Percentiles rank a stretch among this genome's conserved stretches.
Evolutionary conservation across 2,888 invertebrate genomes (phyloP).

Genomic region (Callyntrura guangdongensis): DNA sequence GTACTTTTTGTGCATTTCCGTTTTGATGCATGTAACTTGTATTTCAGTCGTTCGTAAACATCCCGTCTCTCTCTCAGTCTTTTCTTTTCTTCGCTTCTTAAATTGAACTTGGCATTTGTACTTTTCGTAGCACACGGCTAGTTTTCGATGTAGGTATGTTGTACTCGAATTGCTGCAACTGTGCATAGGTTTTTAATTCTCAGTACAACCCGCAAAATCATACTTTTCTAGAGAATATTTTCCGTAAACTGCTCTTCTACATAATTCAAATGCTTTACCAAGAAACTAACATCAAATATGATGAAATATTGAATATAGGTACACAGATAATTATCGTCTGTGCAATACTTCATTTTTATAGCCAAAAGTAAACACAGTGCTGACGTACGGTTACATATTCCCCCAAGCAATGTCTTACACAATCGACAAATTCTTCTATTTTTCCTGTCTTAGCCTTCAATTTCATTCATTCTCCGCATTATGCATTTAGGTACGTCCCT

Average conservation of each 20-base stretch:
- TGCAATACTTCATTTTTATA: too few relatives aligned
- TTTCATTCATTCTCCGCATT: constrained; percentile 32
- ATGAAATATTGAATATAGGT: neutral
- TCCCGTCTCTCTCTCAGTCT: neutral
- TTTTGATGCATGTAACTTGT: neutral
- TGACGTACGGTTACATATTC: constrained; percentile 44
- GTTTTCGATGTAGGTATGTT: too few relatives aligned
- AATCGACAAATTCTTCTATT: constrained; percentile 63
- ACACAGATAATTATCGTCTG: neutral
- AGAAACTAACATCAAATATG: neutral
- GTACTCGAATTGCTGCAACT: neutral
- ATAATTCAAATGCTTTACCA: too few relatives aligned
- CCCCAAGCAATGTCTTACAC: constrained; percentile 71
- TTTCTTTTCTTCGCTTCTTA: neutral
- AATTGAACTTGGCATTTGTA: constrained; percentile 32
- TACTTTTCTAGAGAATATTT: too few relatives aligned
- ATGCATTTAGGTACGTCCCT: constrained; percentile 19
- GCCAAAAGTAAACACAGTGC: neutral
- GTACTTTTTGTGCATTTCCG: constrained; percentile 34
- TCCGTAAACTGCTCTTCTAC: too few relatives aligned
- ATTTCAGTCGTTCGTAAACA: neutral
- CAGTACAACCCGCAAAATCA: too few relatives aligned
- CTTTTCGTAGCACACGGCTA: neutral
- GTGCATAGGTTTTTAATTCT: neutral
- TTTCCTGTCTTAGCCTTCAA: constrained; percentile 6